Base-by-base conservation (phyloP, 2,797 vertebrate genomes). In the Alauda arvensis region DNA sequence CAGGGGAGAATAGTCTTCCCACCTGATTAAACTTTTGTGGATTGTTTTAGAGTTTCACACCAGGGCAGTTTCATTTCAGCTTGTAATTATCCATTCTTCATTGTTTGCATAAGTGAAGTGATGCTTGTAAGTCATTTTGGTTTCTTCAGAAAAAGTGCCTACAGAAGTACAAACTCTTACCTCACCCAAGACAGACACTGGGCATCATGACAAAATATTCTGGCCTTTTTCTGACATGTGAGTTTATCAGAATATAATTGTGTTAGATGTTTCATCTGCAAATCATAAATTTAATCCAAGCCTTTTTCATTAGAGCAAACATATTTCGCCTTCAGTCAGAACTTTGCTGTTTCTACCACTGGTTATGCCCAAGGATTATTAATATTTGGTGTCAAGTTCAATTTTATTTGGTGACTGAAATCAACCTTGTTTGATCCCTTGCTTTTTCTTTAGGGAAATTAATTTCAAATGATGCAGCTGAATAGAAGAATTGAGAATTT, bases 371-470 rank as follows among this genome's bases (percentile, higher is more conserved):
- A 77, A 89, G 52, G 72, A 74, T 89, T 85, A 82, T 89, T 94
- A 90, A 94, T 93, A 93, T 88, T 90, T 94, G 81, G 69, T 16
- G 10, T 82, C 78, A 79, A 88, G 74, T 87, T 93, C 57, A 85
- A 55, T 91, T 93, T 90, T 82, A 88, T 93, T 88, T 77, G 49
- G 60, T 94, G 69, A 69, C 70, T 89, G 63, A 93, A 40, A 81
- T 83, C 78, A 84, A 52, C 70, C 68, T 93, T 94, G 59, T 85
- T 91, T 93, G 77, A 92, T 87, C 81, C 59, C 57, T 92, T 85
- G 42, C 18, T 92, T 92, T 93, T 91, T 85, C 87, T 92, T 89
- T 6, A 1, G 86, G 77, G 85, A 94, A 94, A 93, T 90, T 94
- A 95, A 94, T 93, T 94, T 60, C 65, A 87, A 93, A 85, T 85